Conservation (phyloP, 2,113 vertebrate species). For the Mastomys natalensis region DNA sequence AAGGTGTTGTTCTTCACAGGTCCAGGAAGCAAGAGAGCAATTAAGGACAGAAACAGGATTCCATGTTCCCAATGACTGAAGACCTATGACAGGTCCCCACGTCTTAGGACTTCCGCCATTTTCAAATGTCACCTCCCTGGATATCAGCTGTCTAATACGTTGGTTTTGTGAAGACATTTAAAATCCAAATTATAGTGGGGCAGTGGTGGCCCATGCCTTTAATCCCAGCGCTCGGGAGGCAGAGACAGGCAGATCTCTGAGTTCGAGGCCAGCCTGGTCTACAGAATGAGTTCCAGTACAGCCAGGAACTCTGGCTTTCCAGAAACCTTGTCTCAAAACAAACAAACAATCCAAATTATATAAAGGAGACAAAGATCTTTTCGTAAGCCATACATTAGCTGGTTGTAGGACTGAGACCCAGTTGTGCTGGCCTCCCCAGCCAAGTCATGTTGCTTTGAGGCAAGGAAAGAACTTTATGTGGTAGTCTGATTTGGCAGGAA, state of each 20-base stretch:
- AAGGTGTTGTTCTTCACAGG: not conserved
- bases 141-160: not conserved
- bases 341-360: not conserved
- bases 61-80: not conserved
- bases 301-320: too few relatives aligned
- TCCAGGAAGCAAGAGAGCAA: not conserved
- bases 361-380: not conserved
- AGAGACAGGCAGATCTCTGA: not conserved
- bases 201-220: not conserved
- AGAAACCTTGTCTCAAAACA: not conserved
- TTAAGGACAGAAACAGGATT: too few relatives aligned
- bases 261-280: not conserved
- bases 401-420: not conserved
- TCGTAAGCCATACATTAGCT: not conserved
- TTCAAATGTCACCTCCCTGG: not conserved
- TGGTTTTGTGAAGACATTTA: not conserved
- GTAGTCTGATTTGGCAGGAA: not conserved
- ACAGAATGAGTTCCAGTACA: not conserved
- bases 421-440: not conserved
- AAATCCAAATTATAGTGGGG: not conserved
- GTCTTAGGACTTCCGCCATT: not conserved
- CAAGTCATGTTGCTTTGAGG: not conserved
- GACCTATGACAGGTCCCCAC: not conserved
- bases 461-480: not conserved
- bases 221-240: not conserved